These are phyloP conservation scores for Chrysaora quinquecirrha DNA, from an alignment of 30 jellyfish, hydroid and myxozoan genomes.

Conservation along the genomic window DNA sequence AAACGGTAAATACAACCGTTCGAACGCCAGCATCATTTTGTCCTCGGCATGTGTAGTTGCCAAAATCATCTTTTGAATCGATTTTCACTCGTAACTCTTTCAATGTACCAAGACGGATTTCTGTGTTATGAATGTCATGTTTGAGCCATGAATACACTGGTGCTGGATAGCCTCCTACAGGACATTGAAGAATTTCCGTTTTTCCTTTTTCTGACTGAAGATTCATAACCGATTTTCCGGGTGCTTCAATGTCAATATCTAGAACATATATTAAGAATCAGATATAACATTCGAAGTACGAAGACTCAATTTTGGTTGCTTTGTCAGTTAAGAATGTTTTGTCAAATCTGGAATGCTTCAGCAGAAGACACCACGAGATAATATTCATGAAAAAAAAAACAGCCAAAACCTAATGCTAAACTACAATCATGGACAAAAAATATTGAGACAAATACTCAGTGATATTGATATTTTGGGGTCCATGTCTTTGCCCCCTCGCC, in stretches of 20 bases:
- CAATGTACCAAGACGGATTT: neutral
- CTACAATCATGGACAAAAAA: neutral
- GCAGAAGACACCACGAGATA: neutral
- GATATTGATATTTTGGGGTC: too few relatives aligned
- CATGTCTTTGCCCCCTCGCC: too few relatives aligned
- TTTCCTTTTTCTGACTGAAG: neutral
- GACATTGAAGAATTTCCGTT: neutral
- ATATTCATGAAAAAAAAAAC: neutral
- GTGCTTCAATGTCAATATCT: neutral
- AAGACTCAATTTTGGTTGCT: neutral
- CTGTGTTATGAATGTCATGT: neutral
- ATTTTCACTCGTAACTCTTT: conserved; percentile 18
- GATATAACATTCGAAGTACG: neutral
- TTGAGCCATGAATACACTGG: neutral
- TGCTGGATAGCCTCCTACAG: neutral
- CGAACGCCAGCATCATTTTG: conserved; percentile 41
- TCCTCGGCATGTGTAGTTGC: conserved; percentile 56
- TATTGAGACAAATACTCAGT: neutral
- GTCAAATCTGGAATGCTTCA: neutral
- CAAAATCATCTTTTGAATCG: conserved; percentile 8
- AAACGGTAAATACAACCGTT: conserved; percentile 10
- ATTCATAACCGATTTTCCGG: neutral
- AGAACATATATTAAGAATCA: neutral
- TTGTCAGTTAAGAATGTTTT: neutral
- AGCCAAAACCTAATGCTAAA: neutral